A percentile compares a stretch with the other conserved stretches of the same genome.
Evolutionary conservation across 2,888 invertebrate species (phyloP).

Genomic region (Molorchus minor): DNA sequence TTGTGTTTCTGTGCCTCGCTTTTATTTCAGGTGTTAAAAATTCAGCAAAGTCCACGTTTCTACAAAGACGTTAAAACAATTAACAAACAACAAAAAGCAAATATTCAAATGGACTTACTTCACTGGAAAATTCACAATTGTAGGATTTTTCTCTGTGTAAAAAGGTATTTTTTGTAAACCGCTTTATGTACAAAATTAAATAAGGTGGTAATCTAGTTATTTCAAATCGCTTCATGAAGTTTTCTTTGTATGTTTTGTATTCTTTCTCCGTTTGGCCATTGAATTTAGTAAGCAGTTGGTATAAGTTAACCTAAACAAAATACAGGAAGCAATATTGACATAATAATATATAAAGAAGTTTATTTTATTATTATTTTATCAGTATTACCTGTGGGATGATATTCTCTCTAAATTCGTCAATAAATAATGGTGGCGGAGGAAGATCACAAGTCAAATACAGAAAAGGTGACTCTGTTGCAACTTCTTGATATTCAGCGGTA

Average conservation of each 20-base stretch:
- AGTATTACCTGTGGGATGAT: conserved; percentile 95
- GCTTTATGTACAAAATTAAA: conserved; percentile 94
- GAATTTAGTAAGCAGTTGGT: conserved; percentile 93
- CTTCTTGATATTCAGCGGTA: conserved; percentile 88
- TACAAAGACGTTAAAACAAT: conserved; percentile 61
- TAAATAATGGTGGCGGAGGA: conserved; percentile 96
- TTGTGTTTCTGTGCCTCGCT: conserved; percentile 80
- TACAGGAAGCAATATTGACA: conserved; percentile 12
- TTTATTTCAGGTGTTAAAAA: conserved; percentile 87
- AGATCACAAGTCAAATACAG: conserved; percentile 97
- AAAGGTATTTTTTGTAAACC: conserved; percentile 99
- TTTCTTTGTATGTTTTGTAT: conserved; percentile 99
- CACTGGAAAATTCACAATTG: conserved; percentile 99
- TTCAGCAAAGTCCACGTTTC: conserved; percentile 97
- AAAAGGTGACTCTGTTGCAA: conserved; percentile 90
- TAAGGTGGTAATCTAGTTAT: conserved; percentile 93
- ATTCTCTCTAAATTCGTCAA: conserved; percentile 97
- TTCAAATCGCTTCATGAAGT: conserved; percentile 96
- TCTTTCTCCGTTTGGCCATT: conserved; percentile 96
- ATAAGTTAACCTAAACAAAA: conserved; percentile 83
- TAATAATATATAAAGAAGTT: background rate
- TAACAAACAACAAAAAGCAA: conserved; percentile 20
- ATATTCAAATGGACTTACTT: conserved; percentile 77
- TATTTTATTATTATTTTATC: too few species aligned
- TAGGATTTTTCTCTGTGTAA: conserved; percentile 99